Conservation (phyloP, 1,140 invertebrate genomes). For the Plectrocnemia conspersa region DNA sequence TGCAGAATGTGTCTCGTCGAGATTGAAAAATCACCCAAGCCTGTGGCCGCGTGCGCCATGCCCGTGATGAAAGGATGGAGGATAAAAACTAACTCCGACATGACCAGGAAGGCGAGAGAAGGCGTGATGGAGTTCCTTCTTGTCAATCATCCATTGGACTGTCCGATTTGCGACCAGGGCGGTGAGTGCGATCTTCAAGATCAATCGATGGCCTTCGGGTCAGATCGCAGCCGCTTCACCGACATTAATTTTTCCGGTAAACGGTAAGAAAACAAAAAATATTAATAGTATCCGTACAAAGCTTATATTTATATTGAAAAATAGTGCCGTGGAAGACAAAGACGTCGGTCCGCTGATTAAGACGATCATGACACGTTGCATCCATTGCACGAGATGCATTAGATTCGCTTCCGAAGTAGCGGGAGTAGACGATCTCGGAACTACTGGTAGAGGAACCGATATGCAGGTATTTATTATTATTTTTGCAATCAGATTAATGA, state of each 20-base stretch:
- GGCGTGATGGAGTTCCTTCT: slow-evolving; percentile 99
- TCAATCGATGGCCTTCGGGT: slow-evolving; percentile 99
- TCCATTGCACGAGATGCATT: slow-evolving; percentile 98
- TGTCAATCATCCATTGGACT: slow-evolving; percentile 98
- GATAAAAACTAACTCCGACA: slow-evolving; percentile 95
- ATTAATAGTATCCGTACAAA: neutral
- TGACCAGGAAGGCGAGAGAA: slow-evolving; percentile 90
- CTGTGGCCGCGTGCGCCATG: slow-evolving; percentile 99
- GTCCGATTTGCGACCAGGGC: slow-evolving; percentile 99
- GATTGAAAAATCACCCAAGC: slow-evolving; percentile 91
- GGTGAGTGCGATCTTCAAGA: slow-evolving; percentile 99
- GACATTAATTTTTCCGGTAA: slow-evolving; percentile 94
- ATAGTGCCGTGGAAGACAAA: slow-evolving; percentile 96
- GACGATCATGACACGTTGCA: slow-evolving; percentile 99
- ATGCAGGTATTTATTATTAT: slow-evolving; percentile 69
- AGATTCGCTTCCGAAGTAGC: slow-evolving; percentile 95
- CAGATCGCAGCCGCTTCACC: slow-evolving; percentile 88
- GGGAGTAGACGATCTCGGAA: slow-evolving; percentile 96
- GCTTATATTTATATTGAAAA: slow-evolving; percentile 23
- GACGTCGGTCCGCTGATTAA: slow-evolving; percentile 97
- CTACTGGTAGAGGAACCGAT: slow-evolving; percentile 89
- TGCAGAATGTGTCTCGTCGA: slow-evolving; percentile 99
- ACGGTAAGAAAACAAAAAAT: slow-evolving; percentile 51
- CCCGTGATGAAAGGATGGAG: slow-evolving; percentile 97
- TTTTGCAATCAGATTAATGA: slow-evolving; percentile 12